Evolutionary conservation across 2,888 invertebrate species (phyloP).

Genomic region (Standfussiana lucernea): DNA sequence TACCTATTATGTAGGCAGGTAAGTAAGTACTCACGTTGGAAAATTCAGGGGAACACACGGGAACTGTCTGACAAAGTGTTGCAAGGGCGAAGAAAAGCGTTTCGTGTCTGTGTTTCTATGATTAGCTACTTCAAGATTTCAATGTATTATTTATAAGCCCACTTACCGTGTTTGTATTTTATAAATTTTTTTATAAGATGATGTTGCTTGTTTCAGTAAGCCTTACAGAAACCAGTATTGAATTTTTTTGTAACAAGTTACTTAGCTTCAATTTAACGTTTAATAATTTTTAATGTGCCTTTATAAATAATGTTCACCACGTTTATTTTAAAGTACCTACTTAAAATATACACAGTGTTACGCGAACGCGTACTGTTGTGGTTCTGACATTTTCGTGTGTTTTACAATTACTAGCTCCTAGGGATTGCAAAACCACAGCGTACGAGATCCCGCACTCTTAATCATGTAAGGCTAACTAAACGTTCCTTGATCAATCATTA

Average conservation of each 20-base stretch:
- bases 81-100: constrained; percentile 52
- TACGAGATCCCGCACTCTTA: background rate
- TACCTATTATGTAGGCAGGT: constrained; percentile 3
- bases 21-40: constrained; percentile 31
- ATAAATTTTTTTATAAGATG: background rate
- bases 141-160: background rate
- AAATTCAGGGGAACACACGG: constrained; percentile 38
- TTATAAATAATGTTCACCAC: background rate
- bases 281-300: background rate
- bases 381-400: background rate
- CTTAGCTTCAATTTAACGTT: background rate
- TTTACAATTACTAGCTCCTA: background rate
- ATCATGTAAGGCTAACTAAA: background rate
- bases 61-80: constrained; percentile 37
- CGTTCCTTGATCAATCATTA: background rate
- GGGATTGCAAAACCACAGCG: background rate
- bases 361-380: too few species aligned
- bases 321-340: background rate
- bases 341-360: too few species aligned
- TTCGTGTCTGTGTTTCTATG: background rate
- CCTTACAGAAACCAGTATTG: background rate
- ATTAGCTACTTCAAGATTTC: constrained; percentile 1
- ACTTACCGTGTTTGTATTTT: background rate
- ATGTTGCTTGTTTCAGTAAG: background rate
- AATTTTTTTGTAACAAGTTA: background rate